Conservation (phyloP, 2,113 vertebrate genomes). For the Mormyrus iriodes region DNA sequence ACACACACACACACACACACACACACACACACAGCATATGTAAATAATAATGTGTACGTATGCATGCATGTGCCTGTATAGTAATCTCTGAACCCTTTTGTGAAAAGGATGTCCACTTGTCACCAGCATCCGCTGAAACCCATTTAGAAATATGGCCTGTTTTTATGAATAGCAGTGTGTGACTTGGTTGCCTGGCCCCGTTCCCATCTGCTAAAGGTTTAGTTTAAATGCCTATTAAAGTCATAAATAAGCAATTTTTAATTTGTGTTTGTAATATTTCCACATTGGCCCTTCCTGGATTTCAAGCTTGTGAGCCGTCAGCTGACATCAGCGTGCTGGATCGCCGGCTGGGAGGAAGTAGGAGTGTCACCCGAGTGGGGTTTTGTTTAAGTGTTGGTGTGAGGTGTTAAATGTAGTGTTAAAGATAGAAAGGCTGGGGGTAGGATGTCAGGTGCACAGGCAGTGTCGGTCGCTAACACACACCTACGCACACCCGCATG, state of each 20-base stretch:
- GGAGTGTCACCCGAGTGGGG: neutral
- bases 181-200: neutral
- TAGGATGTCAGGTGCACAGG: neutral
- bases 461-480: neutral
- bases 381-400: neutral
- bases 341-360: constrained; percentile 5
- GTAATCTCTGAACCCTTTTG: neutral
- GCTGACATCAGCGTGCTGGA: neutral
- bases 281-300: neutral
- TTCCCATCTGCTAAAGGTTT: neutral
- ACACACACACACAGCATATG: neutral
- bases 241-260: neutral
- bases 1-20: neutral
- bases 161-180: neutral
- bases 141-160: neutral
- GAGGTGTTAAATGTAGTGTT: neutral
- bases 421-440: neutral
- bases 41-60: neutral
- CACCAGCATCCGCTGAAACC: neutral
- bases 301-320: neutral
- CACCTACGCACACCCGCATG: neutral
- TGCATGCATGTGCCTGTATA: neutral
- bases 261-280: neutral
- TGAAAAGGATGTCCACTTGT: neutral
- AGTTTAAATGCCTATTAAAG: neutral